Evolutionary conservation across 1,140 invertebrate species (phyloP).

Genomic region (Phenacoccus solenopsis): DNA sequence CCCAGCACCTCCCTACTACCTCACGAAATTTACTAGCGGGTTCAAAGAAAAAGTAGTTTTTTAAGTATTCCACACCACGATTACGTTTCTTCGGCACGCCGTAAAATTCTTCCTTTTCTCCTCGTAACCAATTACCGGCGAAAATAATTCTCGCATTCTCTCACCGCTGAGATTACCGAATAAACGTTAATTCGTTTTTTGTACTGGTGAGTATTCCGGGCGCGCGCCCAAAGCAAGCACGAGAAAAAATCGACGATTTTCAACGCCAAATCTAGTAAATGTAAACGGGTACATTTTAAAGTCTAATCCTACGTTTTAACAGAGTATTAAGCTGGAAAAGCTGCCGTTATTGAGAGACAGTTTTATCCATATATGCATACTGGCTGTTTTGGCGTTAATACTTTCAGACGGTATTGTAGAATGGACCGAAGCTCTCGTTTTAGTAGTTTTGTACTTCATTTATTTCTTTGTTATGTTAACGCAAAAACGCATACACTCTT

Average conservation of each 20-base stretch:
- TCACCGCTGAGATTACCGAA: not conserved
- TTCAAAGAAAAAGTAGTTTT: not conserved
- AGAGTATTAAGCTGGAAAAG: constrained; percentile 71
- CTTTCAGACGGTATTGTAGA: constrained; percentile 65
- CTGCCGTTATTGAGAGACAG: constrained; percentile 75
- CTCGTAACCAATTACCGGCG: not conserved
- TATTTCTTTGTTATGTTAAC: constrained; percentile 51
- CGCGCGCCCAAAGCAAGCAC: not conserved
- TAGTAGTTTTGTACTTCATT: constrained; percentile 51
- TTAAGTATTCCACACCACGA: not conserved
- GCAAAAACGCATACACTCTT: constrained; percentile 29
- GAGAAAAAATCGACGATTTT: not conserved
- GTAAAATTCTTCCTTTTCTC: no score
- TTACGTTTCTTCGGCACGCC: not conserved
- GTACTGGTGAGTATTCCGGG: not conserved
- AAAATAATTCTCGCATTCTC: not conserved
- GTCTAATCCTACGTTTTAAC: constrained; percentile 18
- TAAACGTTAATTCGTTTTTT: not conserved
- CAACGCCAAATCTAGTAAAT: not conserved
- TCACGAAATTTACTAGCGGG: not conserved
- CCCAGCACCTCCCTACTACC: not conserved
- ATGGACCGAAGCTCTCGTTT: constrained; percentile 60
- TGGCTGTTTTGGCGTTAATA: constrained; percentile 56
- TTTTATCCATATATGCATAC: constrained; percentile 62
- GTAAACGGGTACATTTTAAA: not conserved